Conservation (phyloP, 2,888 invertebrate genomes). For the Luperina nickerlii region DNA sequence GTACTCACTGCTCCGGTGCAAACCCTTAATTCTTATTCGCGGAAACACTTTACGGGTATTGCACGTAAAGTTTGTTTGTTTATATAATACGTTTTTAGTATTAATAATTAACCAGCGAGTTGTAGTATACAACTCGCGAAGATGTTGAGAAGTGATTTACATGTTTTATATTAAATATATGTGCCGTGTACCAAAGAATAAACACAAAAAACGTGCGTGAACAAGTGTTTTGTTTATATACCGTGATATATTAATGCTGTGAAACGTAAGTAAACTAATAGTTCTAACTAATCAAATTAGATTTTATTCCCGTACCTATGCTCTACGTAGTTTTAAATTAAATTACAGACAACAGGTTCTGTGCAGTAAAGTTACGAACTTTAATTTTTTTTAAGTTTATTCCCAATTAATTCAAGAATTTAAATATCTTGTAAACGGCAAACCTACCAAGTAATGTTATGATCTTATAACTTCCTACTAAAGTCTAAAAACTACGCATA, state of each 20-base stretch:
- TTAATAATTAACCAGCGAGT: conserved; percentile 31
- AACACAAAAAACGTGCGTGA: conserved; percentile 41
- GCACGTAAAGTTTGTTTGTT: conserved; percentile 41
- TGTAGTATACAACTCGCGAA: neutral
- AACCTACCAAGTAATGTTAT: neutral
- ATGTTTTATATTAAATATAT: conserved; percentile 32
- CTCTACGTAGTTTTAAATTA: conserved; percentile 7
- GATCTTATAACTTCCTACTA: neutral
- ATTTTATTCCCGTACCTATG: neutral
- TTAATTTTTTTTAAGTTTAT: neutral
- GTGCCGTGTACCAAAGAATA: conserved; percentile 38
- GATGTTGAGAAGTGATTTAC: conserved; percentile 40
- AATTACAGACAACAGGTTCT: neutral
- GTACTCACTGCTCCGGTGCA: too few species aligned
- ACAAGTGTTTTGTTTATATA: conserved; percentile 50
- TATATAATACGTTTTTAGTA: conserved; percentile 42
- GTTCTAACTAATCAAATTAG: conserved; percentile 38
- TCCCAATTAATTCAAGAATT: neutral
- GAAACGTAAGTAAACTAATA: conserved; percentile 52
- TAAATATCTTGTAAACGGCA: too few species aligned
- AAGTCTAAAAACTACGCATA: neutral
- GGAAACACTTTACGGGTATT: conserved; percentile 16
- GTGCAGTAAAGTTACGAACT: neutral
- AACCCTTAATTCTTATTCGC: conserved; percentile 36
- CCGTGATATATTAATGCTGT: conserved; percentile 22